Evolutionary conservation across 1,140 invertebrate genomes (phyloP).

Genomic region (Trichonephila clavipes): DNA sequence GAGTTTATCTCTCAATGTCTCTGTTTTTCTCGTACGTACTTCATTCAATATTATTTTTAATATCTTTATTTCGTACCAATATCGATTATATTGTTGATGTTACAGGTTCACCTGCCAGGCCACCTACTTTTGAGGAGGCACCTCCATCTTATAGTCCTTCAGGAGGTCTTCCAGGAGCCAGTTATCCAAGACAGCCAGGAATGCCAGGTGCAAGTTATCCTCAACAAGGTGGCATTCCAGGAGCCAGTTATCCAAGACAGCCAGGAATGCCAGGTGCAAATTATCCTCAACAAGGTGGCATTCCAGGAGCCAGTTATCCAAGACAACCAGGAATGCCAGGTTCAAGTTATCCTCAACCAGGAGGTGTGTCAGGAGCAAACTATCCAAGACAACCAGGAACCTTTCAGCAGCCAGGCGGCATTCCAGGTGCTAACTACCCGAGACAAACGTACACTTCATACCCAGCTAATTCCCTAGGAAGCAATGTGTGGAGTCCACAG

Average conservation of each 20-base stretch:
- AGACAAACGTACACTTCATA: conserved; percentile 1
- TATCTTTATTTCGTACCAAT: too few species aligned
- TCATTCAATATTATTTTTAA: neutral
- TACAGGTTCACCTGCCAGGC: neutral
- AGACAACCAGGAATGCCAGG: conserved; percentile 21
- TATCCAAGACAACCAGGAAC: conserved; percentile 61
- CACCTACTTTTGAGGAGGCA: neutral
- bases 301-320: conserved; percentile 42
- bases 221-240: conserved; percentile 24
- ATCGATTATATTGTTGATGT: neutral
- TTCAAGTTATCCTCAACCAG: conserved; percentile 24
- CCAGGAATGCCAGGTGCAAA: conserved; percentile 33
- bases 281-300: conserved; percentile 4
- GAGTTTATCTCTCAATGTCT: too few species aligned
- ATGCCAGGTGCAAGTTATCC: conserved; percentile 32
- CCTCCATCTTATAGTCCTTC: conserved; percentile 40
- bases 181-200: conserved; percentile 55
- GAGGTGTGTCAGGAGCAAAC: conserved; percentile 1
- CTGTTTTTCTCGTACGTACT: too few species aligned
- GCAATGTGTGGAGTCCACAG: conserved; percentile 57
- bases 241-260: conserved; percentile 41
- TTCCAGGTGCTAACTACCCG: conserved; percentile 49
- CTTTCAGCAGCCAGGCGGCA: conserved; percentile 38
- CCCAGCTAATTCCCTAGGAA: conserved; percentile 30
- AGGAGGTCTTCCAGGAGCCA: conserved; percentile 44